phyloP scores from a whole-genome alignment of 2,113 vertebrate species.

The Gymnogyps californianus region DNA sequence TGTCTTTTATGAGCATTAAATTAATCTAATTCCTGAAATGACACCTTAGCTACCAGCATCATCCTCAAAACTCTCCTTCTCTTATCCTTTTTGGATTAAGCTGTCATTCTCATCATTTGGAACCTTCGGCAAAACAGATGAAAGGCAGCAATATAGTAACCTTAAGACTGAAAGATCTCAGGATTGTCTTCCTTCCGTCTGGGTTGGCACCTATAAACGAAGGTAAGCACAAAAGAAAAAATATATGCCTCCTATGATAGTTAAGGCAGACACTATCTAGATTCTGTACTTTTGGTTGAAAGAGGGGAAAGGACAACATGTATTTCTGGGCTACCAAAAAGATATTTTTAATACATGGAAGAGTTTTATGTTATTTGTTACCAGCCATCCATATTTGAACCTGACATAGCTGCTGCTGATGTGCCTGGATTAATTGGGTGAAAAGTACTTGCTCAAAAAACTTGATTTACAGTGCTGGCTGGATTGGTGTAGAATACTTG shows the following conservation, averaged over 20 bases:
- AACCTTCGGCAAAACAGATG: neutral
- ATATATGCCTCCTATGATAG: neutral
- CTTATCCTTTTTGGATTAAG: neutral
- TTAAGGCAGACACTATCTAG: neutral
- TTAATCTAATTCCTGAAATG: neutral
- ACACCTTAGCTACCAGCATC: neutral
- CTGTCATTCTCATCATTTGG: neutral
- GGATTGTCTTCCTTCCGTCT: neutral
- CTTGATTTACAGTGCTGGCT: neutral
- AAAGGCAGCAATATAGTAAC: neutral
- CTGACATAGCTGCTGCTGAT: neutral
- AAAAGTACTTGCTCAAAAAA: neutral
- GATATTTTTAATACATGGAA: neutral
- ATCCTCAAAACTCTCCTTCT: neutral
- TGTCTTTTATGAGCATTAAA: neutral
- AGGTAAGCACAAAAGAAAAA: neutral
- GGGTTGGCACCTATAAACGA: neutral
- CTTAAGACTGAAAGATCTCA: neutral
- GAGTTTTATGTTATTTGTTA: neutral
- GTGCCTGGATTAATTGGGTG: neutral
- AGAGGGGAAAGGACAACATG: neutral
- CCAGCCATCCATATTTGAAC: neutral
- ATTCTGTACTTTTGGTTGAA: neutral
- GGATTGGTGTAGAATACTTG: neutral
- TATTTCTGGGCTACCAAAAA: neutral